Evolutionary conservation across 2,797 vertebrate genomes (phyloP), one percentile per base, ranked within the genome.

Genomic region (Lithobates sylvaticus): DNA sequence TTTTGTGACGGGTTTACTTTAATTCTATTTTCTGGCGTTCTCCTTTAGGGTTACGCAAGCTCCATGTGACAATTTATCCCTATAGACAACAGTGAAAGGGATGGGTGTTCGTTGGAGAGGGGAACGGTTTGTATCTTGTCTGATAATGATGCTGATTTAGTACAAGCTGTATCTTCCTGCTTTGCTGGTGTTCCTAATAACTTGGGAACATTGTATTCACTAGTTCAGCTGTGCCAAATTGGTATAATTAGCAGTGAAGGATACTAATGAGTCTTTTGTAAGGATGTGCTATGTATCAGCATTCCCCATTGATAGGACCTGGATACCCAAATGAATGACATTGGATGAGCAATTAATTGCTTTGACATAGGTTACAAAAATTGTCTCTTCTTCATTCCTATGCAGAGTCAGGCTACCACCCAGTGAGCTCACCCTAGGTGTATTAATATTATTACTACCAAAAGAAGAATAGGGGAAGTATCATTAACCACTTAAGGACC

Each of bases 201-300:
- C 61, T 84, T 84, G 34, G 54, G 65, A 84, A 84, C 83, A 84
- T 77, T 84, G 23, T 29, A 71, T 50, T 29, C 71, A 83, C 81
- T 83, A 75, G 64, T 75, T 54, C n/a, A 61, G 67, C 44, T 6
- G 10, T 61, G 67, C 65, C 64, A 84, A 68, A 76, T 77, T 77
- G 32, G 44, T 27, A 58, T 84, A 76, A 84, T 84, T 76, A 84
- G 44, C 58, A 36, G 27, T 84, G 50, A 77, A 77, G 32, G 50
- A 83, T 83, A 36, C 58, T 74, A 75, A 74, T 83, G 65, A 77
- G 64, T 70, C 27, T 69, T 84, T 54, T 84, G 64, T 23, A 71
- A 78, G 75, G 50, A 61, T 77, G 76, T 77, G 74, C 83, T 29
- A 61, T 67, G 65, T 26, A 26, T 26, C 67, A 39, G 34, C 34